A percentile compares a stretch with the other conserved stretches of the same genome.
Conservation (phyloP, 2,113 vertebrate genomes). For the Hiodon tergisus region DNA sequence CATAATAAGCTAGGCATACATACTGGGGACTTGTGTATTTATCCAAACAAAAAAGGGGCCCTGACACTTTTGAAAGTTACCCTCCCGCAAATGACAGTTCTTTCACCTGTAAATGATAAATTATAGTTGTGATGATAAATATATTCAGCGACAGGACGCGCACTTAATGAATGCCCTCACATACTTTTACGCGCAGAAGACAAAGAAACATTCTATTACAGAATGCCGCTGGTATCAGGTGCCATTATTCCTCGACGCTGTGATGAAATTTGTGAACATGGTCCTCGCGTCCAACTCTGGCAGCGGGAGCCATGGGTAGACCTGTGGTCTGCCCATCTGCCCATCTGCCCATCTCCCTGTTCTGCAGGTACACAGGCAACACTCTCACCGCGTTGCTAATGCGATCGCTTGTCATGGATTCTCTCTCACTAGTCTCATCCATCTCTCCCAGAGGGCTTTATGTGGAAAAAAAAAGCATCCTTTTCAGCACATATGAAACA, state of each 20-base stretch:
- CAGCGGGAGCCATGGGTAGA: not conserved
- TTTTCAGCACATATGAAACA: constrained; percentile 45
- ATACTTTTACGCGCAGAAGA: not conserved
- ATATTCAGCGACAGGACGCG: constrained; percentile 14
- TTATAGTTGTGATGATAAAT: not conserved
- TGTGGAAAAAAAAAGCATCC: constrained; percentile 45
- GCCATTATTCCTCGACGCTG: not conserved
- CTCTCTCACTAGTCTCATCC: constrained; percentile 57
- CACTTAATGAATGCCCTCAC: not conserved
- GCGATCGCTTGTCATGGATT: constrained; percentile 69
- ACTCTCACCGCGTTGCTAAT: constrained; percentile 39
- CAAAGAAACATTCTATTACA: not conserved
- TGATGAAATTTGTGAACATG: not conserved
- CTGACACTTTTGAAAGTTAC: not conserved
- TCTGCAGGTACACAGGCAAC: constrained; percentile 6
- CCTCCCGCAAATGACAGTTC: too few species aligned
- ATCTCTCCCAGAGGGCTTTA: constrained; percentile 49
- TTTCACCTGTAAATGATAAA: too few species aligned
- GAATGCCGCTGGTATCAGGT: not conserved
- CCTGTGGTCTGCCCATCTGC: too few species aligned
- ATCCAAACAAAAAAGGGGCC: constrained; percentile 14
- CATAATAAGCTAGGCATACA: not conserved
- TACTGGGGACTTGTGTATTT: not conserved
- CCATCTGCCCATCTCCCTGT: constrained; percentile 9
- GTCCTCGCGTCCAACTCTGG: not conserved